Evolutionary conservation across 2,888 invertebrate species (phyloP).

Genomic region (Oscheius myriophilus): DNA sequence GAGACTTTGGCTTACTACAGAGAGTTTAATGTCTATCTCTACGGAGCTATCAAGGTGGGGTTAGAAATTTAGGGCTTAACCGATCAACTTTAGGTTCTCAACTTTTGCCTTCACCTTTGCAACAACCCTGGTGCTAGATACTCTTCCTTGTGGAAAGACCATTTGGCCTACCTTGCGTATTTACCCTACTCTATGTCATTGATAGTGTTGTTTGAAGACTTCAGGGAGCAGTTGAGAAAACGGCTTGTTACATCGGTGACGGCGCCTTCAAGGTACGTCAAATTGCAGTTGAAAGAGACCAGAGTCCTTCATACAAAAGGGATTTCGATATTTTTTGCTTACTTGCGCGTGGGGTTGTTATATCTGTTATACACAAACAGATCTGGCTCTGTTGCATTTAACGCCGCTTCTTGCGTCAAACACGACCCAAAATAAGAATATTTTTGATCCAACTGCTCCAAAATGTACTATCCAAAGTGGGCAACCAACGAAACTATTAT

Average conservation of each 20-base stretch:
- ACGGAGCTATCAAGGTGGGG: constrained; percentile 62
- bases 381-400: no score
- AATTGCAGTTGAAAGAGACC: no score
- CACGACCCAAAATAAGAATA: no score
- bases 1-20: constrained; percentile 58
- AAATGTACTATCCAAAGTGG: no score
- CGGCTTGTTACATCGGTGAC: neutral
- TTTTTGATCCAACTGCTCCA: no score
- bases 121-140: constrained; percentile 31
- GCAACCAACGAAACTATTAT: no score
- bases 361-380: no score
- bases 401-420: no score
- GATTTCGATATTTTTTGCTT: no score
- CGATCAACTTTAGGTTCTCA: constrained; percentile 50
- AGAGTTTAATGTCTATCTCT: constrained; percentile 67
- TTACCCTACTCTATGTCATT: constrained; percentile 63
- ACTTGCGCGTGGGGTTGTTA: no score
- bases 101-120: constrained; percentile 53
- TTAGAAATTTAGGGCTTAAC: no score
- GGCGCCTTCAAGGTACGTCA: neutral
- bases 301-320: no score
- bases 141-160: constrained; percentile 17
- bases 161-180: constrained; percentile 59
- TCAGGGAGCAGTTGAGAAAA: constrained; percentile 39
- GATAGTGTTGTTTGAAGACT: constrained; percentile 67